Conservation (phyloP, 2,888 invertebrate genomes). For the Anarsia innoxiella region DNA sequence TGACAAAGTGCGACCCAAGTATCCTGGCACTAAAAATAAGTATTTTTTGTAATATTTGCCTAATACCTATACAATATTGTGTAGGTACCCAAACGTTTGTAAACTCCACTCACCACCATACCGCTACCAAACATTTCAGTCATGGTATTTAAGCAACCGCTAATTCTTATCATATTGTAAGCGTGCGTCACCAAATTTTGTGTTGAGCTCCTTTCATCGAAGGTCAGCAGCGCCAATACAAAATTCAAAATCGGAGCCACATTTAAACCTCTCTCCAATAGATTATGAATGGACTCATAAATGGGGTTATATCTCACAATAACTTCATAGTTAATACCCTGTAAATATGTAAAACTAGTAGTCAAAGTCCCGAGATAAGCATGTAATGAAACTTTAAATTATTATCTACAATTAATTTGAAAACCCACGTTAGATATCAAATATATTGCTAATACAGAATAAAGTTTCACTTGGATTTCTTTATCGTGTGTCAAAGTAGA, state of each 20-base stretch:
- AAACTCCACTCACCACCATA: constrained; percentile 45
- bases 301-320: constrained; percentile 39
- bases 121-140: constrained; percentile 38
- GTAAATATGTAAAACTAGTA: too few species aligned
- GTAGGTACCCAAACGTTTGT: background rate
- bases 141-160: constrained; percentile 53
- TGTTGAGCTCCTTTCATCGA: constrained; percentile 26
- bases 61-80: background rate
- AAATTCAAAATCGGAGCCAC: constrained; percentile 46
- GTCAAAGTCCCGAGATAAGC: background rate
- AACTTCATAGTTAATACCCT: constrained; percentile 32
- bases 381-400: too few species aligned
- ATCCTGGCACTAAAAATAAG: constrained; percentile 40
- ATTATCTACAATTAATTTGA: too few species aligned
- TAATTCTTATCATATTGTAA: constrained; percentile 45
- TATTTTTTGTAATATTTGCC: background rate
- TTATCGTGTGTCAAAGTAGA: constrained; percentile 33
- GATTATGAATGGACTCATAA: constrained; percentile 38
- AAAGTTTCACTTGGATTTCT: constrained; percentile 38
- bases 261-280: constrained; percentile 31
- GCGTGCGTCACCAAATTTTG: constrained; percentile 33
- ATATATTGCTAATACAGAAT: constrained; percentile 39
- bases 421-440: constrained; percentile 44
- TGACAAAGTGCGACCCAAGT: constrained; percentile 55
- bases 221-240: constrained; percentile 38